Conservation (phyloP, 2,113 vertebrate genomes). For the Scomber japonicus region DNA sequence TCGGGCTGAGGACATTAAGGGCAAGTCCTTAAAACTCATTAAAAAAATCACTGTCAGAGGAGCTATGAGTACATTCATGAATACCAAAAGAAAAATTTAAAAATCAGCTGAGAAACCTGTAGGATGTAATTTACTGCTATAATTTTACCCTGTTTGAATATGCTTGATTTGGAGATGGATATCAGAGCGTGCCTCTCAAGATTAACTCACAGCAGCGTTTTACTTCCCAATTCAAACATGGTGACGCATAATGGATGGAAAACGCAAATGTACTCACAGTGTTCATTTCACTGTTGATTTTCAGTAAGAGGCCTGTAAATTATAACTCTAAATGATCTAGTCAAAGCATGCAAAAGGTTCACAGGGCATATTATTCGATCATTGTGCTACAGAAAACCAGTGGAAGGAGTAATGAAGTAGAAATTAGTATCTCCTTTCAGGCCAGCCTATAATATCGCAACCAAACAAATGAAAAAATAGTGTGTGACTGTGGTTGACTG, state of each 20-base stretch:
- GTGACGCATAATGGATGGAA: conserved; percentile 29
- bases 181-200: conserved; percentile 53
- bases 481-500: conserved; percentile 3
- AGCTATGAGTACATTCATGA: conserved; percentile 59
- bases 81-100: conserved; percentile 30
- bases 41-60: conserved; percentile 56
- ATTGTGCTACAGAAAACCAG: background rate
- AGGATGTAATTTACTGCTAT: conserved; percentile 61
- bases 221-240: conserved; percentile 48
- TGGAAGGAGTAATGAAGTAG: background rate
- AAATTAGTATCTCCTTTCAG: background rate
- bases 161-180: conserved; percentile 70
- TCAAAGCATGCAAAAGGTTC: conserved; percentile 15
- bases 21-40: conserved; percentile 63
- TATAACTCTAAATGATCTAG: conserved; percentile 6
- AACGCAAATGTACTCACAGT: conserved; percentile 23
- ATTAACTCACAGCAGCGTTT: conserved; percentile 59
- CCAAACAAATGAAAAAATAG: background rate
- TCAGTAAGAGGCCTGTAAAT: conserved; percentile 18
- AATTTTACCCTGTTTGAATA: conserved; percentile 67
- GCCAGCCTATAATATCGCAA: background rate
- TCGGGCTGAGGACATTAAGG: conserved; percentile 49
- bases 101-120: conserved; percentile 36
- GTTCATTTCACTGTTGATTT: conserved; percentile 48
- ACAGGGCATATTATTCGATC: background rate